Evolutionary conservation across 2,113 vertebrate genomes (phyloP).

Genomic region (Hiodon tergisus): DNA sequence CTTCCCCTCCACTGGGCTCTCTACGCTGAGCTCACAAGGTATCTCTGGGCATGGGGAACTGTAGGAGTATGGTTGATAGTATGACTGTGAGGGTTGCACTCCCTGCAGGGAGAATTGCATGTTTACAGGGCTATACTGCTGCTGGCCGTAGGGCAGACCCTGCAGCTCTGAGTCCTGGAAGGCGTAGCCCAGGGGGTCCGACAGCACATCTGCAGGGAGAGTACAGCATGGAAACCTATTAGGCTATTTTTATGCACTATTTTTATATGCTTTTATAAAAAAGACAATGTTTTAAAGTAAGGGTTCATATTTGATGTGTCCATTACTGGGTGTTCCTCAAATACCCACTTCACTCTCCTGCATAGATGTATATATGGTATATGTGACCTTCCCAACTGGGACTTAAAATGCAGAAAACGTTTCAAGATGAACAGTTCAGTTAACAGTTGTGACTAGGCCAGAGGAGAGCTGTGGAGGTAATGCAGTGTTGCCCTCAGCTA

Average conservation of each 20-base stretch:
- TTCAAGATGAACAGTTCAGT: too few relatives aligned
- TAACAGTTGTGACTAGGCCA: not conserved
- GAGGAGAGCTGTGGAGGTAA: constrained; percentile 1
- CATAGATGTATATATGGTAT: too few relatives aligned
- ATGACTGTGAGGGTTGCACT: constrained; percentile 61
- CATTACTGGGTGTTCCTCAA: too few relatives aligned
- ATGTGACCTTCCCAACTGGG: too few relatives aligned
- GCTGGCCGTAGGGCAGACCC: constrained; percentile 70
- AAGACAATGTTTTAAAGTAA: too few relatives aligned
- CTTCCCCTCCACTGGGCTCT: constrained; percentile 45
- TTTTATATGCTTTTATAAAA: too few relatives aligned
- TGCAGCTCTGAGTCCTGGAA: constrained; percentile 77
- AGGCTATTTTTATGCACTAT: too few relatives aligned
- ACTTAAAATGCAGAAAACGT: too few relatives aligned
- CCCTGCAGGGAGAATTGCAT: constrained; percentile 68
- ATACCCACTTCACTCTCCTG: too few relatives aligned
- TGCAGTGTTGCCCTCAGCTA: not conserved
- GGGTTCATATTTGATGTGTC: too few relatives aligned
- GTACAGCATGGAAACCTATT: not conserved
- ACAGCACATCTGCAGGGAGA: constrained; percentile 68
- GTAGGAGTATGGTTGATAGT: constrained; percentile 62
- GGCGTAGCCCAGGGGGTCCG: constrained; percentile 77
- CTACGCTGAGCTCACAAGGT: constrained; percentile 36
- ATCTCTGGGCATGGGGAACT: constrained; percentile 60
- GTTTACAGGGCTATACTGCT: constrained; percentile 59